Evolutionary conservation across 2,797 vertebrate species (phyloP).

Genomic region (Toxotes lorentzi): DNA sequence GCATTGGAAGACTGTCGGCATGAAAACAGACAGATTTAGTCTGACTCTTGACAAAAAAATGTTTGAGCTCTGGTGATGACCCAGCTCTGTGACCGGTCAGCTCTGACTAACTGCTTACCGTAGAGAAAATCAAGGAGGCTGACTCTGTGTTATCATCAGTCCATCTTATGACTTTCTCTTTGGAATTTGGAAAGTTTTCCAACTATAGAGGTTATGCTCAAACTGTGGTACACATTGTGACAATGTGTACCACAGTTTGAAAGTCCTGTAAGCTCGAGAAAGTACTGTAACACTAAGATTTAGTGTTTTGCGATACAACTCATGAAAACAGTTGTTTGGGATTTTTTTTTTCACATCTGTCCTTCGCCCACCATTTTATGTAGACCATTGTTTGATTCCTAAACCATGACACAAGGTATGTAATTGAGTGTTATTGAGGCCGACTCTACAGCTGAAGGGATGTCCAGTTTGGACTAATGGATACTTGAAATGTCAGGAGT

Average conservation of each 20-base stretch:
- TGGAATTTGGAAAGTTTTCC: no score
- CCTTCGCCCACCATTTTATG: neutral
- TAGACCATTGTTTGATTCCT: conserved; percentile 5
- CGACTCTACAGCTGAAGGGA: neutral
- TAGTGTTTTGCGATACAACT: no score
- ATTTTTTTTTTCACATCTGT: no score
- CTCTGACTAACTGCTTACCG: no score
- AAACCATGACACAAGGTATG: conserved; percentile 2
- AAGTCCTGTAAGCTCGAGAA: neutral
- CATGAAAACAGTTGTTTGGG: no score
- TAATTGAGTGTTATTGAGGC: neutral
- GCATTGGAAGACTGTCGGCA: neutral
- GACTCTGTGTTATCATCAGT: no score
- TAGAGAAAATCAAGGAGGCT: no score
- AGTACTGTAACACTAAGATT: no score
- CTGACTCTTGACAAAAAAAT: no score
- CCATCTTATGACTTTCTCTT: neutral
- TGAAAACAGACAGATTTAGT: neutral
- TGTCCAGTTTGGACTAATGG: neutral
- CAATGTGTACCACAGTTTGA: neutral
- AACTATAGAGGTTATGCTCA: neutral
- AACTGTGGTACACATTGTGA: no score
- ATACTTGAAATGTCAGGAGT: conserved; percentile 10
- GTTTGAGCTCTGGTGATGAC: neutral
- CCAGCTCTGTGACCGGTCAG: neutral